Evolutionary conservation across 2,113 vertebrate genomes (phyloP).

Genomic region (Macroglossus sobrinus): DNA sequence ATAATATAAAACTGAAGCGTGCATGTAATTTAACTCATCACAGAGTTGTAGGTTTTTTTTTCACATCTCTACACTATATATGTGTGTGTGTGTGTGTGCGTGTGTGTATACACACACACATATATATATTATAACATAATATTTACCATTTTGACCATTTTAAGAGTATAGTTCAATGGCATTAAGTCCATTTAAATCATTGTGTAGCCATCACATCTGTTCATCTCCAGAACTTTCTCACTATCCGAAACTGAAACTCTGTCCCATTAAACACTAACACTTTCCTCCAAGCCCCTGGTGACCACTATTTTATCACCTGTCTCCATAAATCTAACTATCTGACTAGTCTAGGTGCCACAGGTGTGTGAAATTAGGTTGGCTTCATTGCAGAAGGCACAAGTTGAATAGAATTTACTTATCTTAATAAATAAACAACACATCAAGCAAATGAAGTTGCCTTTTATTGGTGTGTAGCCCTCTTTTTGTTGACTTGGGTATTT

Average conservation of each 20-base stretch:
- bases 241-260: not conserved
- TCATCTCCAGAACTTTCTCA: not conserved
- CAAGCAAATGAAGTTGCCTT: not conserved
- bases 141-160: not conserved
- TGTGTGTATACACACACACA: no score
- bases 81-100: no score
- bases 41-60: not conserved
- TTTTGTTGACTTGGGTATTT: not conserved
- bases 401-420: not conserved
- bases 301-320: not conserved
- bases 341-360: not conserved
- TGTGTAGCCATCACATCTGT: not conserved
- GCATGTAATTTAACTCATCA: not conserved
- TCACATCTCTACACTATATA: not conserved
- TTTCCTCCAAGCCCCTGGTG: no score
- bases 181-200: not conserved
- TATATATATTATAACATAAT: no score
- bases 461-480: not conserved
- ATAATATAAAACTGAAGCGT: not conserved
- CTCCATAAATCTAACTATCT: not conserved
- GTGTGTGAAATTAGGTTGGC: not conserved
- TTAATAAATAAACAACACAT: not conserved
- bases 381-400: slow-evolving; percentile 9
- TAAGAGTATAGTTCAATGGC: not conserved
- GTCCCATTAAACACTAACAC: not conserved